These are phyloP conservation scores for Pseudotriccus pelzelni DNA, from an alignment of 2,797 vertebrate species.

Conservation along the genomic window DNA sequence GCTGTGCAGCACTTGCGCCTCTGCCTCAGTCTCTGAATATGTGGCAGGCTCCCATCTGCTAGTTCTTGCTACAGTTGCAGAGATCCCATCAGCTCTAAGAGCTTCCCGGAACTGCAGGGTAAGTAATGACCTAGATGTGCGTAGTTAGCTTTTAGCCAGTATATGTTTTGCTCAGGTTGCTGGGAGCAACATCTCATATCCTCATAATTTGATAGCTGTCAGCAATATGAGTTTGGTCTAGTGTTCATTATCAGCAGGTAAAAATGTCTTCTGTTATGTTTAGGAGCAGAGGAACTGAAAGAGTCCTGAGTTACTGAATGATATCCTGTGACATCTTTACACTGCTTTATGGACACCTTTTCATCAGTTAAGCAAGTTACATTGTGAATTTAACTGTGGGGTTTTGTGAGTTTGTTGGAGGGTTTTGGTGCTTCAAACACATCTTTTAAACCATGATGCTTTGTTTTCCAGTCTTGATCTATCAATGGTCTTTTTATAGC, in stretches of 20 bases:
- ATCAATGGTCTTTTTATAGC: fast-evolving
- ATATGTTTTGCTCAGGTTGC: not conserved
- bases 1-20: not conserved
- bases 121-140: fast-evolving
- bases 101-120: fast-evolving
- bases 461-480: not conserved
- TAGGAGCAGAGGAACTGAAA: not conserved
- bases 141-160: not conserved
- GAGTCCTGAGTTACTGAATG: not conserved
- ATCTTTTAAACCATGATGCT: not conserved
- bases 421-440: not conserved
- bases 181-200: not conserved
- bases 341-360: not conserved
- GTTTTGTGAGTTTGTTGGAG: not conserved
- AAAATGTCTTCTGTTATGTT: not conserved
- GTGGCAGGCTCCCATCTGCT: not conserved
- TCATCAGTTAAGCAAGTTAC: not conserved
- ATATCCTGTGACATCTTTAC: not conserved
- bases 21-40: not conserved
- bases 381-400: not conserved
- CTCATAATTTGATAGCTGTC: not conserved
- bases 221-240: not conserved
- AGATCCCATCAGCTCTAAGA: not conserved
- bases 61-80: not conserved
- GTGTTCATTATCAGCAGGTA: not conserved